phyloP scores from a whole-genome alignment of 2,113 vertebrate species.

The Anoura caudifer region DNA sequence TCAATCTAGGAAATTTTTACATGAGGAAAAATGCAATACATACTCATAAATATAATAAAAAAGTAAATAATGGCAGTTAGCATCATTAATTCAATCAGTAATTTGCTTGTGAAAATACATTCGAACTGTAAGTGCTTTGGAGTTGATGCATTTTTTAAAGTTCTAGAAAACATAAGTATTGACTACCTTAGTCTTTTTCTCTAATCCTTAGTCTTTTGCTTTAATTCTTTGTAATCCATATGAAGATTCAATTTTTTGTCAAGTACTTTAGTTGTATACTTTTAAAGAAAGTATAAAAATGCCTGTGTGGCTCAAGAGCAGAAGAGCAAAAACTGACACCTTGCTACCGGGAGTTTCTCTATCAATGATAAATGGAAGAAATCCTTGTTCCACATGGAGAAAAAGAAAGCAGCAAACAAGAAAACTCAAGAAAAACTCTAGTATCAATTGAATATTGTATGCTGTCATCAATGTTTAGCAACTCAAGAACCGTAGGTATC shows the following conservation, averaged over 20 bases:
- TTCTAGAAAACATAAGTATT: not conserved
- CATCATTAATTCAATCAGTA: not conserved
- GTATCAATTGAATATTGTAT: conserved; percentile 14
- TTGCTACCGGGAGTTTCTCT: not conserved
- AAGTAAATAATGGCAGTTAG: not conserved
- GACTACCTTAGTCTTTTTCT: not conserved
- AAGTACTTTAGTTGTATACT: not conserved
- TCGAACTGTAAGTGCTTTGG: not conserved
- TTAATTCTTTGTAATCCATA: not conserved
- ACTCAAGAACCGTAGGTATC: not conserved
- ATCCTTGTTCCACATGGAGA: not conserved
- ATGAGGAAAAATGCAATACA: not conserved
- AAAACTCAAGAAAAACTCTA: not conserved
- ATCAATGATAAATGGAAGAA: not conserved
- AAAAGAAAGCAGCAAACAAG: not conserved
- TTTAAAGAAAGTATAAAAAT: not conserved
- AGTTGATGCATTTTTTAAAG: not conserved
- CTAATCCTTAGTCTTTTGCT: not conserved
- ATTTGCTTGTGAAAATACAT: not conserved
- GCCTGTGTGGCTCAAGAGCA: not conserved
- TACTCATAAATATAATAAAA: not conserved
- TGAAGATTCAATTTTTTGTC: not conserved
- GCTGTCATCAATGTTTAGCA: conserved; percentile 9
- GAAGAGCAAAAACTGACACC: not conserved
- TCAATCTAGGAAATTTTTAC: not conserved